phyloP scores from a whole-genome alignment of 1,140 invertebrate species.

The Venustaconcha ellipsiformis region DNA sequence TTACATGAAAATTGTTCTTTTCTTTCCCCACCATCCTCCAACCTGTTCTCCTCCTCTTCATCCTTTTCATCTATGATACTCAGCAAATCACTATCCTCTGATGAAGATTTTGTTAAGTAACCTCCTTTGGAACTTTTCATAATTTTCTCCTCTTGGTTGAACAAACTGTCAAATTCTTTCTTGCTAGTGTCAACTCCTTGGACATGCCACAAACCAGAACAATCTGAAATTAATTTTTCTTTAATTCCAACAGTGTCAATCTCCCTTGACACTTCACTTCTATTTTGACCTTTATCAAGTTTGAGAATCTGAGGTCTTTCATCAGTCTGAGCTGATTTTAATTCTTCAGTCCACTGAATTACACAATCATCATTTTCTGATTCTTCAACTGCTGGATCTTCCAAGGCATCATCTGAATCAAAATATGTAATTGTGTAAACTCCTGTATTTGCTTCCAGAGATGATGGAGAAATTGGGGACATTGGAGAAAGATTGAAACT shows the following conservation, averaged over 20 bases:
- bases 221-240: no score
- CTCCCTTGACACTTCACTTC: no score
- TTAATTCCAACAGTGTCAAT: no score
- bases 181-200: no score
- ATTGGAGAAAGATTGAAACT: slow-evolving; percentile 8
- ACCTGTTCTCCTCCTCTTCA: not conserved
- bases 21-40: no score
- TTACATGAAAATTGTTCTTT: no score
- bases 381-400: slow-evolving; percentile 19
- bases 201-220: no score
- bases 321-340: no score
- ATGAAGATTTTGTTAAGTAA: not conserved
- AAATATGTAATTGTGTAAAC: slow-evolving; percentile 24
- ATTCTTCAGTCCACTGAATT: not conserved
- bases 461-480: slow-evolving; percentile 1
- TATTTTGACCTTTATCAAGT: no score
- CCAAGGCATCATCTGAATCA: slow-evolving; percentile 23
- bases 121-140: not conserved
- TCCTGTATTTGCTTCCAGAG: slow-evolving; percentile 14
- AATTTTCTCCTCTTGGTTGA: slow-evolving; percentile 4
- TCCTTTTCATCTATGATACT: slow-evolving; percentile 28
- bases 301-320: no score
- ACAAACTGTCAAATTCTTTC: no score
- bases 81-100: slow-evolving; percentile 7
- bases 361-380: slow-evolving; percentile 7